Evolutionary conservation across 2,888 invertebrate genomes (phyloP).

Genomic region (Bursaphelenchus okinawaensis): DNA sequence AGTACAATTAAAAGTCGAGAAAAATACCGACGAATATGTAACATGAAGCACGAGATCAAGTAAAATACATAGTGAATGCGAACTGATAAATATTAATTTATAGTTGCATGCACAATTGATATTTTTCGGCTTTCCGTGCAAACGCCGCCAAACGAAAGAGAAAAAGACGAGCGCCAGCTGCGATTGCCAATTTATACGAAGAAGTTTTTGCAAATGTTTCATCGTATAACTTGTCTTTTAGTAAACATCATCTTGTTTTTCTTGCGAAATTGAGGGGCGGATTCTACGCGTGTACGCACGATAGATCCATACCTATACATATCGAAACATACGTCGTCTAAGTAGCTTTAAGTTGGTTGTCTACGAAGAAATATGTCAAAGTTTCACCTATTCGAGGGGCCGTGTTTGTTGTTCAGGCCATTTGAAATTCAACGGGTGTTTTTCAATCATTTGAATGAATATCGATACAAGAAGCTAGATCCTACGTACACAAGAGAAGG

Average conservation of each 20-base stretch:
- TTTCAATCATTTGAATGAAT: background rate
- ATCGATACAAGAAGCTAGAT: background rate
- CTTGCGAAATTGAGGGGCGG: too few relatives aligned
- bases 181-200: too few relatives aligned
- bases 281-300: too few relatives aligned
- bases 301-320: too few relatives aligned
- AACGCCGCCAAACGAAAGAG: background rate
- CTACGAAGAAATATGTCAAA: too few relatives aligned
- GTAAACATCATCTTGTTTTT: too few relatives aligned
- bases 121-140: background rate
- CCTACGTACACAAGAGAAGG: background rate
- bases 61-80: too few relatives aligned
- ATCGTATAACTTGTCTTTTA: too few relatives aligned
- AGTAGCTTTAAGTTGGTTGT: too few relatives aligned
- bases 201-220: too few relatives aligned
- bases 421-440: background rate
- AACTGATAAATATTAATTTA: background rate
- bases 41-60: background rate
- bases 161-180: background rate
- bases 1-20: background rate
- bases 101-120: background rate
- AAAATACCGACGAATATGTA: background rate
- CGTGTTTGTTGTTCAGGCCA: background rate
- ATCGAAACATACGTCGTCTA: too few relatives aligned
- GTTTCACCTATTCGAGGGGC: background rate